Base-by-base conservation (phyloP, 2,888 invertebrate genomes). In the Yponomeuta cagnagella region DNA sequence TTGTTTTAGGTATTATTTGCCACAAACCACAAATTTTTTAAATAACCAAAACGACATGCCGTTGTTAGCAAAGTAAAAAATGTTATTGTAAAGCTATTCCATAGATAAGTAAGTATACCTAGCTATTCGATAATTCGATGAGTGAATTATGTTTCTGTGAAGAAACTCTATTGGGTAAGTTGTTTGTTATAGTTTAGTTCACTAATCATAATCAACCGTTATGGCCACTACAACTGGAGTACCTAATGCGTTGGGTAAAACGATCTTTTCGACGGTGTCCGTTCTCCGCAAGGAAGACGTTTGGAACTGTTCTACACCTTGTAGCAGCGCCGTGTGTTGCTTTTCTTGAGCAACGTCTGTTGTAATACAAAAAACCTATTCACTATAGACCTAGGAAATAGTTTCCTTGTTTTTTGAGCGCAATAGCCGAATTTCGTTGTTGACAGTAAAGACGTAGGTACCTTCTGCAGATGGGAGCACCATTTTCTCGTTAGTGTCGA, bases 391-490 rank as follows among this genome's bases (percentile, higher is more conserved):
- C 68, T 48, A 71, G 15, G 8, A 43, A 43, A 43, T 9, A 43
- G 43, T 8, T 43, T 43, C 1, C 43, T 43, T 8, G 43, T 5
- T 58, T 58, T 58, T 58, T 58, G 3, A 58, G 15, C 52, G 15
- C 52, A 58, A 58, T 15, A 4, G 15, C 52, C 12, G 3, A 58
- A 15, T 58, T 58, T 58, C 12, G 12, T 15, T 15, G 52, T 15
- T 58, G 15, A 15, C 12, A 58, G 15, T 15, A 15, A 12, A 58
- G 2, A 3, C 12, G 52, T 15, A 58, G 15, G 75, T 91, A 98
- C 98, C 98, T 96, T 98, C 96, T 77, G 98, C 97, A 66, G 98
- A 97, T 72, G 98, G 98, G 79, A 99, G 93, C 74, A 98, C 94
- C 73, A 97, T 96, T 89, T 98, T 99, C 86, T 98, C 98, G 76